Base-by-base conservation (phyloP, 1,140 invertebrate species). In the Ectropis grisescens region DNA sequence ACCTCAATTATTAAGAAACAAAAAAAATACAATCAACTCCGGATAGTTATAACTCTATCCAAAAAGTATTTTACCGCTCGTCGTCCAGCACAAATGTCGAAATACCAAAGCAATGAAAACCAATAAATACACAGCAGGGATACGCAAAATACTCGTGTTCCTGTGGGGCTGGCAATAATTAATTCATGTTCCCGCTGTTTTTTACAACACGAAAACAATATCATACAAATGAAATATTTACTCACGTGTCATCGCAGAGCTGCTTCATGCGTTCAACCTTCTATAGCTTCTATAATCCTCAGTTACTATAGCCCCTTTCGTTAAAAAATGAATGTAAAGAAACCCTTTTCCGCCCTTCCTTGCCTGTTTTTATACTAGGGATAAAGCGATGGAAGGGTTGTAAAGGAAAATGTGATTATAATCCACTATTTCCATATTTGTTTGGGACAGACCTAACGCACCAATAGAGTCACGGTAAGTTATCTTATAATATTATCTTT, bases 181-280 rank as follows among this genome's bases (percentile, higher is more conserved):
- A n/a, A n/a, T n/a, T n/a, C n/a, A n/a, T n/a, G n/a, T n/a, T n/a
- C n/a, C n/a, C n/a, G n/a, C n/a, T n/a, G n/a, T n/a, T n/a, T n/a
- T n/a, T n/a, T n/a, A n/a, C n/a, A n/a, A n/a, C n/a, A n/a, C n/a
- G n/a, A n/a, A n/a, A n/a, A n/a, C n/a, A n/a, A n/a, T n/a, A n/a
- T n/a, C n/a, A n/a, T n/a, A n/a, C n/a, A n/a, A n/a, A n/a, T n/a
- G 3, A 54, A 58, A 62, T 61, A 67, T 72, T 64, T 64, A 58
- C 38, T 32, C 24, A 52, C 47, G 44, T 60, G 56, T 64, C 47
- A 61, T 52, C 35, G 43, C 28, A 27, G 30, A 19, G 16, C 16
- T 19, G 16, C 16, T 19, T 4, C 28, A 31, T 49, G 47, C 34
- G 29, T 8, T 19, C 3, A 36, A 44, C 42, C 44, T n/a, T n/a